These are phyloP conservation scores for Tadarida brasiliensis DNA, from an alignment of 2,797 vertebrate species.

Conservation along the genomic window DNA sequence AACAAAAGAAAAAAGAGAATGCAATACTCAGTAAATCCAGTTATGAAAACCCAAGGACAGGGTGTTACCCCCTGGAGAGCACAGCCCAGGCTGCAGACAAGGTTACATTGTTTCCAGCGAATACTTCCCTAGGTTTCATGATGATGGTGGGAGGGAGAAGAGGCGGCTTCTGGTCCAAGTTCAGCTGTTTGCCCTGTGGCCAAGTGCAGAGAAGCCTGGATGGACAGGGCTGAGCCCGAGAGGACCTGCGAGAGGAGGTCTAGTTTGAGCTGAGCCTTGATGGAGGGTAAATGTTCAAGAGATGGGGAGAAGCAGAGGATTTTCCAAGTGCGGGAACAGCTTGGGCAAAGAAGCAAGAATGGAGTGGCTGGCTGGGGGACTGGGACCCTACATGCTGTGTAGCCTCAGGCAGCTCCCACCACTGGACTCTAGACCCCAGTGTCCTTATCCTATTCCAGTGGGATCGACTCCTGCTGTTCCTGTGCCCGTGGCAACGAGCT, in stretches of 20 bases:
- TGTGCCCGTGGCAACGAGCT: not conserved
- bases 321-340: not conserved
- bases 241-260: not conserved
- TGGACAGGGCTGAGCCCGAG: not conserved
- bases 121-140: accelerated
- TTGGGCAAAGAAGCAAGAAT: not conserved
- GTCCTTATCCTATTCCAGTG: accelerated
- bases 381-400: not conserved
- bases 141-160: not conserved
- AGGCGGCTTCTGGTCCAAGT: not conserved
- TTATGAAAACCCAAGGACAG: not conserved
- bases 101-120: not conserved
- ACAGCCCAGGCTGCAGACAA: accelerated
- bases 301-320: not conserved
- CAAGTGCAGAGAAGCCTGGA: not conserved
- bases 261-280: not conserved
- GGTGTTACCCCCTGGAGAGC: too few relatives aligned
- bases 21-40: not conserved
- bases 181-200: not conserved
- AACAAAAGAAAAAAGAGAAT: not conserved
- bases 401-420: not conserved
- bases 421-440: not conserved
- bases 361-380: accelerated
- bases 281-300: not conserved
- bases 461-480: not conserved